Evolutionary conservation across 2,888 invertebrate species (phyloP).

Genomic region (Calephelis perditalis): DNA sequence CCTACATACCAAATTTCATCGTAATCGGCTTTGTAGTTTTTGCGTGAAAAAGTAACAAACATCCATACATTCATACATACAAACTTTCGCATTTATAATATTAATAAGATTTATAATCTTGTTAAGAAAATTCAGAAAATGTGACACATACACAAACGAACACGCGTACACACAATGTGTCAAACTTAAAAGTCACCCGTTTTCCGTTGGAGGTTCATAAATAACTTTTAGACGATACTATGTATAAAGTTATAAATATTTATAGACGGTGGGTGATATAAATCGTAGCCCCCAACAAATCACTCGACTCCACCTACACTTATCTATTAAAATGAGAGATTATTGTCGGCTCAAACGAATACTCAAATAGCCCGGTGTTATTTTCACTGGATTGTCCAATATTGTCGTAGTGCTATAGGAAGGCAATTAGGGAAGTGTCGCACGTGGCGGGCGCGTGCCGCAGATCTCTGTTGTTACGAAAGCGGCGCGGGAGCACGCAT

Average conservation of each 20-base stretch:
- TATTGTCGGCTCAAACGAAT: slow-evolving; percentile 60
- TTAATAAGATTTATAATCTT: no score
- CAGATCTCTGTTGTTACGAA: slow-evolving; percentile 27
- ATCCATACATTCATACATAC: no score
- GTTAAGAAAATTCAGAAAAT: no score
- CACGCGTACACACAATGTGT: no score
- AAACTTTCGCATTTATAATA: no score
- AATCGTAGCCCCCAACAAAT: slow-evolving; percentile 52
- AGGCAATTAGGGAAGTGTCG: slow-evolving; percentile 73
- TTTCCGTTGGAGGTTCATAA: neutral
- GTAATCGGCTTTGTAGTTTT: no score
- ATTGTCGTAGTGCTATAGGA: slow-evolving; percentile 71
- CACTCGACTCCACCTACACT: slow-evolving; percentile 68
- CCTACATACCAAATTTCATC: no score
- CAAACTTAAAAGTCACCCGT: no score
- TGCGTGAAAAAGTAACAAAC: no score
- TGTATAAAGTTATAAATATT: slow-evolving; percentile 14
- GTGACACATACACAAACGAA: no score
- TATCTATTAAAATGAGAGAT: slow-evolving; percentile 78
- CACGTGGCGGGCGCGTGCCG: slow-evolving; percentile 69
- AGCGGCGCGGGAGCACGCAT: slow-evolving; percentile 43
- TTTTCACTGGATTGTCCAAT: slow-evolving; percentile 76
- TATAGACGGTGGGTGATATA: slow-evolving; percentile 9
- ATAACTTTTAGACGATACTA: neutral
- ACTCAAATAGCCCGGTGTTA: slow-evolving; percentile 62